Base-by-base conservation (phyloP, 2,888 invertebrate genomes). In the Nomada goodeniana region DNA sequence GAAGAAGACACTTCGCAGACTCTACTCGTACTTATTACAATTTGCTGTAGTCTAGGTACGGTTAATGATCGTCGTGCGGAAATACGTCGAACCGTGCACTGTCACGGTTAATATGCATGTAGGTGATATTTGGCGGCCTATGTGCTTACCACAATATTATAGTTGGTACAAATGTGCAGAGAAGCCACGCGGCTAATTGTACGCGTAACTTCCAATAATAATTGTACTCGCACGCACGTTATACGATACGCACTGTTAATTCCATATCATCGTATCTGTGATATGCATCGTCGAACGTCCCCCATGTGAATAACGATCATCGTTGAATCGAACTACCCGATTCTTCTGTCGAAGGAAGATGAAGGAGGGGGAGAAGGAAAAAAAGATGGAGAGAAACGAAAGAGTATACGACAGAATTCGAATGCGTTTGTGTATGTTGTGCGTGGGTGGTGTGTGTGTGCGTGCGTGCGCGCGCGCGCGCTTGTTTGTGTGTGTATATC, bases 221-320 rank as follows among this genome's bases (percentile, higher is more conserved):
- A 55, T 13, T 61, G 64, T 77, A 69, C 61, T 73, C 69, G 72
- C 73, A 81, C 53, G 72, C 65, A 53, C 55, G 42, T 70, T 67
- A 60, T 26, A 73, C 61, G 59, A 78, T 69, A 72, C 78, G 70
- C 80, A 78, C 68, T 71, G 73, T 80, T 85, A 83, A 89, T 81
- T 74, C 70, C 89, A 85, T 89, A 89, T 91, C 87, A 87, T 91
- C 85, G 88, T 88, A 86, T 89, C 91, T 91, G 91, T 91, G 91
- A 91, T 91, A 91, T 89, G 87, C 89, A 89, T 91, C 85, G 71
- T 85, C 80, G 78, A 82, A 84, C 69, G 77, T 78, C 72, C 78
- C 73, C 72, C 80, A 55, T 42, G 63, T 63, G 73, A 77, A 42
- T 76, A 59, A 76, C 81, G 64, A 47, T 76, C 59, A 82, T 79